Evolutionary conservation across 2,888 invertebrate genomes (phyloP).

Genomic region (Hylaea fasciaria): DNA sequence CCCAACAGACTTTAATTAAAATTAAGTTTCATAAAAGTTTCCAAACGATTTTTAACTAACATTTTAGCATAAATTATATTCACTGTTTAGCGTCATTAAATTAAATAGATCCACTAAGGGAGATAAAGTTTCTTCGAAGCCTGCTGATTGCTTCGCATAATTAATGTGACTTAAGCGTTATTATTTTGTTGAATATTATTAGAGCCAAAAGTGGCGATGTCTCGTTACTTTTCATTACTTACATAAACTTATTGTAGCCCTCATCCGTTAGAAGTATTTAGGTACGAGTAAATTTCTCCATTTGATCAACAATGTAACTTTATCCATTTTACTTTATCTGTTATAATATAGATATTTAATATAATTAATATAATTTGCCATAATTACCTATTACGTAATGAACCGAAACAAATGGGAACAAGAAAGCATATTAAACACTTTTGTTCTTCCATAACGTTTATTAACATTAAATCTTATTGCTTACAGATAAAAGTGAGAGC

Average conservation of each 20-base stretch:
- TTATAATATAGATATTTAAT: no score
- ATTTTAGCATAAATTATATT: conserved; percentile 44
- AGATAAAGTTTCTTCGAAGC: conserved; percentile 29
- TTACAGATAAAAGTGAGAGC: conserved; percentile 5
- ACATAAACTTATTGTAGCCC: no score
- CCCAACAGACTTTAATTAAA: conserved; percentile 57
- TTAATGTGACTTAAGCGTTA: conserved; percentile 42
- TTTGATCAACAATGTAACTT: no score
- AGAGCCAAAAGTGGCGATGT: background rate
- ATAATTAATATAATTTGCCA: background rate
- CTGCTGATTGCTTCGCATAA: conserved; percentile 46
- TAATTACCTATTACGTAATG: background rate
- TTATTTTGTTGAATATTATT: conserved; percentile 40
- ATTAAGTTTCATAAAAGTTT: conserved; percentile 41
- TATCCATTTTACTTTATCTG: background rate
- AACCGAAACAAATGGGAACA: background rate
- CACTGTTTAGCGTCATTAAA: conserved; percentile 44
- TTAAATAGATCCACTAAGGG: conserved; percentile 23
- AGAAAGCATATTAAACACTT: conserved; percentile 5
- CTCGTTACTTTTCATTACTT: background rate
- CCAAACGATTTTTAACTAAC: conserved; percentile 37
- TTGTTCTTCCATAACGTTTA: no score
- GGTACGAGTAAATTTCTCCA: no score
- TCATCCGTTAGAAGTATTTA: no score
- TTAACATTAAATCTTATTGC: background rate